Evolutionary conservation across 2,113 vertebrate species (phyloP), one percentile per base, ranked within the genome.

Genomic region (Rhadina sibilatrix): DNA sequence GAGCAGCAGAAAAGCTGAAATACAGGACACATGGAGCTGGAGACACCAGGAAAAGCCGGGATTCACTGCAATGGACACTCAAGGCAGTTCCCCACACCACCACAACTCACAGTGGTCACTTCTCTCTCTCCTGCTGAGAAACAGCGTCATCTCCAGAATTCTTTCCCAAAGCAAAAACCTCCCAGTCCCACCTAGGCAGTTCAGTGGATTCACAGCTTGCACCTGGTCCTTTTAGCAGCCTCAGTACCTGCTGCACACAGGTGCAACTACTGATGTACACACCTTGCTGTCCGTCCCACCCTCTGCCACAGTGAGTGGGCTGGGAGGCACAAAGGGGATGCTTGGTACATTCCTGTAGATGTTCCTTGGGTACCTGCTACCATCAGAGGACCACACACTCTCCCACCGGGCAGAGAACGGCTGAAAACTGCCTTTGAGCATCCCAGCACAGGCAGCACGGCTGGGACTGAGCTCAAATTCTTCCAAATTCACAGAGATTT

Each of bases 361-460:
- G 3, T 4, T 16, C 47, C 31, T 21, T 2, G 9, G 56, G 52
- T 20, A 33, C 31, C 52, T 1, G 4, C 42, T 20, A 4, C 9
- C 1, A 2, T 24, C 76, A 49, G 46, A 61, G 56, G 8, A 27
- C 5, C n/a, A n/a, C n/a, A n/a, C n/a, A n/a, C 54, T 31, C 56
- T 78, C 61, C 50, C 28, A 69, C 0, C 0, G 40, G 50, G 49
- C 50, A 57, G n/a, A 24, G 23, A 75, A 72, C 46, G 56, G 65
- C 37, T 66, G 54, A 33, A 70, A 74, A 33, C 27, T 52, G 27
- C 25, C 42, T 38, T 24, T 2, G 6, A 76, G 57, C 57, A 83
- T 3, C 63, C 68, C 78, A 23, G 54, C 2, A 2, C 0, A 2
- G 54, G 54, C 6, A 4, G 64, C 25, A 69, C 0, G 0, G n/a